These are phyloP conservation scores for Macaria liturata DNA, from an alignment of 2,888 invertebrate genomes.

Conservation along the genomic window DNA sequence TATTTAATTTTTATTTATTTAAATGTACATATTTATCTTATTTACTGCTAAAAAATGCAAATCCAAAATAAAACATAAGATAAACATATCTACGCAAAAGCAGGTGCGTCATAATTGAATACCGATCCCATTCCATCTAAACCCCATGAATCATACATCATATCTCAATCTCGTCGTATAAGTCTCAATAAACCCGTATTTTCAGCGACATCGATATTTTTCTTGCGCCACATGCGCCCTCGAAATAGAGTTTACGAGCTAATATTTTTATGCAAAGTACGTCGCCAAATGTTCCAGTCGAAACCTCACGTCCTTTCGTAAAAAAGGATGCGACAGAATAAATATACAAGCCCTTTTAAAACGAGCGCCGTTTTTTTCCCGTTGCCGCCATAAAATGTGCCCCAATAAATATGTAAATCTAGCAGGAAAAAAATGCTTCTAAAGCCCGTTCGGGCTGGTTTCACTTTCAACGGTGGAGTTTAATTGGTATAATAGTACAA, in stretches of 20 bases:
- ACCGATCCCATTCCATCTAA: no score
- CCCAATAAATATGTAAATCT: constrained; percentile 84
- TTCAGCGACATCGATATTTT: constrained; percentile 70
- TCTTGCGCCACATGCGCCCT: constrained; percentile 68
- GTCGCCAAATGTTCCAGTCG: constrained; percentile 79
- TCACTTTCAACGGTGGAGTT: constrained; percentile 74
- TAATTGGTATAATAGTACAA: constrained; percentile 80
- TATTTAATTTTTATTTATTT: no score
- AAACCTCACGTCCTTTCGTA: constrained; percentile 79
- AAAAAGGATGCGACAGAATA: constrained; percentile 83
- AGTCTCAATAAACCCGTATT: constrained; percentile 65
- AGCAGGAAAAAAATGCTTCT: constrained; percentile 60
- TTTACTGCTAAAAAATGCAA: no score
- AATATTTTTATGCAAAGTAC: constrained; percentile 82
- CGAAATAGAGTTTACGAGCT: constrained; percentile 74
- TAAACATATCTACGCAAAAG: no score
- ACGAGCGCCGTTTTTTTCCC: constrained; percentile 74
- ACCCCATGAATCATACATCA: constrained; percentile 38
- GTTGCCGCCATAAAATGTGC: constrained; percentile 79
- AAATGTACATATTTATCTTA: no score
- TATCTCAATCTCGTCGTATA: constrained; percentile 61
- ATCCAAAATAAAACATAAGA: no score
- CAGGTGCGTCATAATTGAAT: no score
- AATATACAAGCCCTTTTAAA: constrained; percentile 83
- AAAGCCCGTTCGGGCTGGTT: constrained; percentile 59